Percentiles rank a stretch among this genome's conserved stretches.
phyloP scores from a whole-genome alignment of 2,797 vertebrate genomes.

The Smutsia gigantea region DNA sequence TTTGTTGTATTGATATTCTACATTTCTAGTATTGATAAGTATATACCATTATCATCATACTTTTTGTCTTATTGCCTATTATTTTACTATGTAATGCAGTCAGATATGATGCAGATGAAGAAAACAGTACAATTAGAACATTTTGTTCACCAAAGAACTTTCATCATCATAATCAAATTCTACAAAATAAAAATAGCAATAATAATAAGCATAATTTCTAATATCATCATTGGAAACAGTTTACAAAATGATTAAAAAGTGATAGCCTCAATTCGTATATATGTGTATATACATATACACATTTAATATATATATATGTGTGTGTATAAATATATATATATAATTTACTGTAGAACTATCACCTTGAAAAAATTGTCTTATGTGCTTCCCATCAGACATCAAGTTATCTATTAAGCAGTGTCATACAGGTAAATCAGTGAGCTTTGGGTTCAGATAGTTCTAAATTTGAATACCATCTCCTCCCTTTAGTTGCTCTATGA shows the following conservation, averaged over 20 bases:
- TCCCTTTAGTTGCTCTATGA: neutral
- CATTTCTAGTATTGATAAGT: neutral
- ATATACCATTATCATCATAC: neutral
- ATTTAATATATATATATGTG: neutral
- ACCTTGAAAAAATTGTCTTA: neutral
- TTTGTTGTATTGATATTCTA: neutral
- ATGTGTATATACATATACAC: neutral
- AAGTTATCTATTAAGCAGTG: neutral
- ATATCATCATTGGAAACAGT: neutral
- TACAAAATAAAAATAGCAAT: neutral
- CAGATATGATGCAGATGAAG: neutral
- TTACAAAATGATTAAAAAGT: neutral
- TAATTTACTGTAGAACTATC: neutral
- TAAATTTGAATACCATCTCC: neutral
- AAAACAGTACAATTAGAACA: neutral
- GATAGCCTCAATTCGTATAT: neutral
- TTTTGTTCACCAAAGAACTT: neutral
- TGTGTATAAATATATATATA: neutral
- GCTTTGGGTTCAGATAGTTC: neutral
- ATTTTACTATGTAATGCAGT: neutral
- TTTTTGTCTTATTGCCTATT: neutral
- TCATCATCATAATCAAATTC: neutral
- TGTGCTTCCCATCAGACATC: neutral
- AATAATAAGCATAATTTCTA: neutral
- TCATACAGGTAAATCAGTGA: neutral